phyloP scores from a whole-genome alignment of 2,113 vertebrate genomes.

The Isurus oxyrinchus region DNA sequence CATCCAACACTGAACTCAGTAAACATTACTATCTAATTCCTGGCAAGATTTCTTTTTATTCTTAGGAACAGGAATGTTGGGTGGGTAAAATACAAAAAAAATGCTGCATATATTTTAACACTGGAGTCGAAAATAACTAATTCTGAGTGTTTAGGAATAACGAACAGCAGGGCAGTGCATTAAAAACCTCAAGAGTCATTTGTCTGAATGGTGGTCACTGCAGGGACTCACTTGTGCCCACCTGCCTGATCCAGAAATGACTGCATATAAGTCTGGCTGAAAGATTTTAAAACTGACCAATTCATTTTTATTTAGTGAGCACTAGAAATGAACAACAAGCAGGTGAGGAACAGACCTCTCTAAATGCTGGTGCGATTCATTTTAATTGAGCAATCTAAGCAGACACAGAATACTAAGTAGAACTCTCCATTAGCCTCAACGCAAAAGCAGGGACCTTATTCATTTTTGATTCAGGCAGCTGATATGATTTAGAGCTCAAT shows the following conservation, averaged over 20 bases:
- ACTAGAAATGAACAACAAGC: constrained; percentile 31
- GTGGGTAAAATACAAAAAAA: constrained; percentile 9
- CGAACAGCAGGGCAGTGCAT: neutral
- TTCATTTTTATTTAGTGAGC: constrained; percentile 25
- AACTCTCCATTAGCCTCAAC: constrained; percentile 28
- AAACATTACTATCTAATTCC: constrained; percentile 21
- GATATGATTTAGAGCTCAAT: constrained; percentile 36
- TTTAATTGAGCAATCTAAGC: constrained; percentile 29
- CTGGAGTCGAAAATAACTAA: neutral
- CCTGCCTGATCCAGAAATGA: constrained; percentile 22
- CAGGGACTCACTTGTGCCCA: neutral
- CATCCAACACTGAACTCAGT: constrained; percentile 15
- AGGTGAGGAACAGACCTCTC: constrained; percentile 1
- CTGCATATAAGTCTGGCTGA: neutral
- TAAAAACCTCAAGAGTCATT: constrained; percentile 15
- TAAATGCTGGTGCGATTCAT: constrained; percentile 34
- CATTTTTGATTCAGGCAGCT: constrained; percentile 34
- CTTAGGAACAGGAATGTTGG: constrained; percentile 3
- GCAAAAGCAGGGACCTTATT: constrained; percentile 32
- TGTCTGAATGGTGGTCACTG: constrained; percentile 9
- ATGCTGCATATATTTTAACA: neutral
- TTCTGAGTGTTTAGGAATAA: constrained; percentile 4
- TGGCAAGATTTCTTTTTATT: constrained; percentile 22
- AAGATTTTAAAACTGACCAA: constrained; percentile 23
- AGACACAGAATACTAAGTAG: constrained; percentile 34